Evolutionary conservation across 2,797 vertebrate genomes (phyloP).

Genomic region (Borostomias antarcticus): DNA sequence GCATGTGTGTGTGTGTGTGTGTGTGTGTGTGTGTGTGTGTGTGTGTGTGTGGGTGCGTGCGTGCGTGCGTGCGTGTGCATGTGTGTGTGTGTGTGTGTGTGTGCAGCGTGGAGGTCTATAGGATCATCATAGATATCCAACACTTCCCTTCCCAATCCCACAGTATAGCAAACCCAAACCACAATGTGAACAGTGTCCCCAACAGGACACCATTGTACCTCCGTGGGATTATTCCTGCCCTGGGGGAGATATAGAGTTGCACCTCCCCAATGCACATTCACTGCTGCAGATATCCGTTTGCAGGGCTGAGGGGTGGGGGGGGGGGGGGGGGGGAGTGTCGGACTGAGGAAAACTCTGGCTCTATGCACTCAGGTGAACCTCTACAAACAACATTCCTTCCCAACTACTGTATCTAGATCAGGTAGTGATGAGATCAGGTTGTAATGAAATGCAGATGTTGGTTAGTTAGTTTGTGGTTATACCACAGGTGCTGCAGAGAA

Average conservation of each 20-base stretch:
- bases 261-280: conserved; percentile 55
- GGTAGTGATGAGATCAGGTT: too few relatives aligned
- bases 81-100: neutral
- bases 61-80: neutral
- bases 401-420: too few relatives aligned
- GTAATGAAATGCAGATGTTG: too few relatives aligned
- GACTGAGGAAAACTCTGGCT: conserved; percentile 18
- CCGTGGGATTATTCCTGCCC: conserved; percentile 54
- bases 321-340: conserved; percentile 12
- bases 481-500: too few relatives aligned
- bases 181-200: conserved; percentile 75
- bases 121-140: conserved; percentile 50
- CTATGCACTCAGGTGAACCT: neutral
- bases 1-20: neutral
- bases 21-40: neutral
- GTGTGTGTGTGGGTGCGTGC: too few relatives aligned
- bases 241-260: conserved; percentile 72
- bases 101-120: conserved; percentile 17
- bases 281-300: conserved; percentile 38
- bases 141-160: conserved; percentile 45
- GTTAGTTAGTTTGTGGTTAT: too few relatives aligned
- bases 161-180: conserved; percentile 49
- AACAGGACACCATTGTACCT: conserved; percentile 72
- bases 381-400: too few relatives aligned
- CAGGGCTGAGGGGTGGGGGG: neutral